Evolutionary conservation across 2,797 vertebrate genomes (phyloP).

Genomic region (Enteromius argenteus): DNA sequence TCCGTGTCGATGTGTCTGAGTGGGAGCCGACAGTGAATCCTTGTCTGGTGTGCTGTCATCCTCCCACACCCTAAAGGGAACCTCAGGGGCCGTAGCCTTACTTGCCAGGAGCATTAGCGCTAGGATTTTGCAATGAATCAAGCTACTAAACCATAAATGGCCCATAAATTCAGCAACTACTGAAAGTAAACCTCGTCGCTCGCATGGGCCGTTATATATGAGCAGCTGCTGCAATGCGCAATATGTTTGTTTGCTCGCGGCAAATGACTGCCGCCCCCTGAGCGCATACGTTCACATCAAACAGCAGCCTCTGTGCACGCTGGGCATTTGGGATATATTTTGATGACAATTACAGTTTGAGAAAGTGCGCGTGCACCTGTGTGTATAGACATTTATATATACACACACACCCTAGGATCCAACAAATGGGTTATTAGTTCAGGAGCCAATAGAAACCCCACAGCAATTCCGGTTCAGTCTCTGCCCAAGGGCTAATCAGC

Average conservation of each 20-base stretch:
- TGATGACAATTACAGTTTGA: constrained; percentile 44
- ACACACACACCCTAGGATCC: not conserved
- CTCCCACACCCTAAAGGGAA: constrained; percentile 37
- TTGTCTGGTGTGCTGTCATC: constrained; percentile 43
- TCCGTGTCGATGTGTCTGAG: constrained; percentile 41
- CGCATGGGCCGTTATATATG: constrained; percentile 26
- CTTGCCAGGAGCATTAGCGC: constrained; percentile 42
- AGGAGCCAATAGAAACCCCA: constrained; percentile 37
- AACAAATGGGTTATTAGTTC: constrained; percentile 38
- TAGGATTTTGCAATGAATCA: constrained; percentile 35
- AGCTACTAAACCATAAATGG: constrained; percentile 36
- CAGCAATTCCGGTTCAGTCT: constrained; percentile 11
- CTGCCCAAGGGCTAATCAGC: constrained; percentile 33
- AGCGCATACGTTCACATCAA: constrained; percentile 32
- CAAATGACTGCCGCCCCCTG: constrained; percentile 38
- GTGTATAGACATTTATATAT: constrained; percentile 16
- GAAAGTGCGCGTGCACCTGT: not conserved
- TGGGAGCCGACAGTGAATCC: constrained; percentile 50
- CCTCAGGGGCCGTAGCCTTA: constrained; percentile 11
- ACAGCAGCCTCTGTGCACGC: not conserved
- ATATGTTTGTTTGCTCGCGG: constrained; percentile 40
- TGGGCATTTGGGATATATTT: constrained; percentile 17
- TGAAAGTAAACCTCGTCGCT: constrained; percentile 9
- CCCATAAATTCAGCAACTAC: constrained; percentile 41
- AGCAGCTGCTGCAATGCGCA: constrained; percentile 45